Base-by-base conservation (phyloP, 2,888 invertebrate genomes). In the Apodemia duryi region DNA sequence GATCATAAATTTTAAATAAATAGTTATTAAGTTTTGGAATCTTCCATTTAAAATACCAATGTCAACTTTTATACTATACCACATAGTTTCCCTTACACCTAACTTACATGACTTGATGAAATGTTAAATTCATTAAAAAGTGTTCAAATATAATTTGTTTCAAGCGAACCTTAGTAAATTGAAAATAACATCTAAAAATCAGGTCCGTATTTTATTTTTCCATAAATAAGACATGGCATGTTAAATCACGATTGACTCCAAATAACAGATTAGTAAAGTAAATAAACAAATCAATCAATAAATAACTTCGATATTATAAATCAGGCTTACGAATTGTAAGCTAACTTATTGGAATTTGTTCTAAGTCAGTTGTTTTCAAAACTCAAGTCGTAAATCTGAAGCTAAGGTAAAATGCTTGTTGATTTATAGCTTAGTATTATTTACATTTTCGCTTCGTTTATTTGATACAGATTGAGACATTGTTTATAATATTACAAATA, bases 341-440 rank as follows among this genome's bases (percentile, higher is more conserved):
- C 65, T 51, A 67, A 68, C 62, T 68, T 69, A 52, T 51, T 61
- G 65, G 64, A 62, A 68, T 68, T 72, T 63, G 67, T 65, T 69
- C 43, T 41, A 62, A 69, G 67, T 69, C 65, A 64, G 68, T 51
- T 65, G 46, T 63, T 13, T 67, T 64, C 66, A 64, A 64, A 71
- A 69, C 65, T 71, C 61, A 61, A 29, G 62, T 68, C 69, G 65
- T 74, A 74, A 74, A 74, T 74, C 70, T 70, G 63, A 13, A 49
- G 61, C 69, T 69, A 69, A 73, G 69, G 72, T 72, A 67, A 71
- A 66, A 69, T 57, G 35, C 38, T 68, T 57, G 35, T 41, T 68
- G 69, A 72, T 73, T 68, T 71, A 73, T 70, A 28, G 63, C 61
- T 38, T 51, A 63, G 64, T 35, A 60, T 32, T 60, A 32, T 57